Evolutionary conservation across 2,113 vertebrate genomes (phyloP).

Genomic region (Nothoprocta perdicaria): DNA sequence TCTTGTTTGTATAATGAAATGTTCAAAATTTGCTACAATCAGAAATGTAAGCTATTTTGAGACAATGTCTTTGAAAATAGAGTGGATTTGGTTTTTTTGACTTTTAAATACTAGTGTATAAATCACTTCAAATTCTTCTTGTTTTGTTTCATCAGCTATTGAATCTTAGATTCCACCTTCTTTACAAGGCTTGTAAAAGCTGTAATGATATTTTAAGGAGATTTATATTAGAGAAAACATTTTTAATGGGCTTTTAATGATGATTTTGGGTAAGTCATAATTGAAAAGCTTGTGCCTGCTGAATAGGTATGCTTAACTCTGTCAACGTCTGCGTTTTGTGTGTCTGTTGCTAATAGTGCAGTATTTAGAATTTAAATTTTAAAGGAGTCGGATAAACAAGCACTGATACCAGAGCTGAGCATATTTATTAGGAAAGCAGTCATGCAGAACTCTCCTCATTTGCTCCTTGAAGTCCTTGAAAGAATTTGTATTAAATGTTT

Average conservation of each 20-base stretch:
- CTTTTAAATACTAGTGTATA: neutral
- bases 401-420: neutral
- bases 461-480: accelerated
- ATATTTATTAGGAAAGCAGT: neutral
- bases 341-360: neutral
- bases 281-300: neutral
- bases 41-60: neutral
- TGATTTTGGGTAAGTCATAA: neutral
- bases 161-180: neutral
- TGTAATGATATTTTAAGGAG: neutral
- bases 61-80: neutral
- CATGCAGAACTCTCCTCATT: neutral
- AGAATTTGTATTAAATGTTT: neutral
- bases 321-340: neutral
- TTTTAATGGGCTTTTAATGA: neutral
- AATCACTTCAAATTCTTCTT: neutral
- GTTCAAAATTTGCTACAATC: neutral
- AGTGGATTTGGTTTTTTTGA: neutral
- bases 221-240: neutral
- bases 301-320: neutral
- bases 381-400: neutral
- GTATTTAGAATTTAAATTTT: neutral
- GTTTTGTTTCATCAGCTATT: neutral
- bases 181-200: neutral
- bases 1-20: neutral